phyloP scores from a whole-genome alignment of 2,113 vertebrate genomes.

The Hylia prasina region DNA sequence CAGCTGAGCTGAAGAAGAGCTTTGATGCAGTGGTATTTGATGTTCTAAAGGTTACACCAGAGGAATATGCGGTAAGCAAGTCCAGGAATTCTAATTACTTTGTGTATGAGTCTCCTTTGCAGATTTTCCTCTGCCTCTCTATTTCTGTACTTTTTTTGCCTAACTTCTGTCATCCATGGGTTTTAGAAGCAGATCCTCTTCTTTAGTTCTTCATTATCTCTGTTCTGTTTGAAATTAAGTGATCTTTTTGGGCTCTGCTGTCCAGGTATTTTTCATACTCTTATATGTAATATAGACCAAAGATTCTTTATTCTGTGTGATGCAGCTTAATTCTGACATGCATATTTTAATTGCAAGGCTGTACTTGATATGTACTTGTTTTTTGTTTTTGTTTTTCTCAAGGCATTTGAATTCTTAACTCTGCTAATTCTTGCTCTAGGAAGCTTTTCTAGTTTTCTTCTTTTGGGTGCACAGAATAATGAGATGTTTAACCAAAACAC shows the following conservation, averaged over 20 bases:
- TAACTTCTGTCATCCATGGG: not conserved
- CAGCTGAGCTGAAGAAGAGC: conserved; percentile 94
- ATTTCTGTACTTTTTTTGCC: not conserved
- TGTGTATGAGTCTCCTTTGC: not conserved
- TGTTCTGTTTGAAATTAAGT: not conserved
- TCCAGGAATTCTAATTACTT: not conserved
- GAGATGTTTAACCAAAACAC: not conserved
- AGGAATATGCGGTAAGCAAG: conserved; percentile 95
- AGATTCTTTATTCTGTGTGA: not conserved
- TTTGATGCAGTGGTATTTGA: conserved; percentile 98
- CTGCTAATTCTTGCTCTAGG: not conserved
- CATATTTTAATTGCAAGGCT: not conserved
- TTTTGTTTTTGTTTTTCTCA: not conserved
- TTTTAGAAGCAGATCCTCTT: not conserved
- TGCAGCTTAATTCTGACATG: not conserved
- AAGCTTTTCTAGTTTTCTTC: not conserved
- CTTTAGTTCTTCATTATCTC: not conserved
- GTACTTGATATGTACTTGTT: not conserved
- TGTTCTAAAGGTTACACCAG: conserved; percentile 94
- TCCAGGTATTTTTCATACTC: not conserved
- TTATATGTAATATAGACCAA: not conserved
- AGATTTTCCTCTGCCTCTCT: not conserved
- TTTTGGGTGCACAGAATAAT: not conserved
- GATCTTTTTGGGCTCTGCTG: not conserved
- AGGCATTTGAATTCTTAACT: not conserved